Evolutionary conservation across 2,888 invertebrate genomes (phyloP), one percentile per base, ranked within the genome.

Genomic region (Hoplodrina ambigua): DNA sequence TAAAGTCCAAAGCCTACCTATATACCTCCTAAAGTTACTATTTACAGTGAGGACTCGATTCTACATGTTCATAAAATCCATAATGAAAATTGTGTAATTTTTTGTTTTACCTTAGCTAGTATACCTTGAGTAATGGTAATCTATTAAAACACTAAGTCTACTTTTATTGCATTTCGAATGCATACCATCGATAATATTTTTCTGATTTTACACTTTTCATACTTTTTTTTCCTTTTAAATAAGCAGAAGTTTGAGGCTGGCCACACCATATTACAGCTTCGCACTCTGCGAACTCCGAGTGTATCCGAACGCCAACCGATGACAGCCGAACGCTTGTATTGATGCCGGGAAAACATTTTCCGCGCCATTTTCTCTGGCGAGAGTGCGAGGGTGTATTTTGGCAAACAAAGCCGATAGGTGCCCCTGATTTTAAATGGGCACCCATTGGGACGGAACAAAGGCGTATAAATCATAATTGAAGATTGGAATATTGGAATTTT

Each of bases 341-440:
- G 94, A 95, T 93, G 94, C 91, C 92, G 92, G 92, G 91, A 93
- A 94, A 94, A 92, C 85, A 84, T 85, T 94, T 94, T 91, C 90
- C 94, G 93, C 94, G 94, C 94, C 93, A 94, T 94, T 95, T 95
- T 94, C 90, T 85, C 87, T 90, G 88, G 91, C 60, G 60, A 20
- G 72, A 75, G 78, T 87, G 85, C 78, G 85, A 88, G 87, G 87
- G 87, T 86, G 88, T 85, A 72, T 83, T 91, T 93, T 92, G 90
- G 91, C 91, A 91, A 89, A 88, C 88, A 85, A 82, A 86, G 85
- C 83, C 85, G 81, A 78, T 80, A 63, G 80, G 78, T 87, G 87
- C 71, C 87, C 87, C 87, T 84, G 77, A 84, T 86, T 88, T 86
- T 62, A 70, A 85, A 80, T 85, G 86, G 82, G 75, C 84, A 86